These are phyloP conservation scores for Orchesella flavescens DNA, from an alignment of 2,888 invertebrate species.

Conservation along the genomic window DNA sequence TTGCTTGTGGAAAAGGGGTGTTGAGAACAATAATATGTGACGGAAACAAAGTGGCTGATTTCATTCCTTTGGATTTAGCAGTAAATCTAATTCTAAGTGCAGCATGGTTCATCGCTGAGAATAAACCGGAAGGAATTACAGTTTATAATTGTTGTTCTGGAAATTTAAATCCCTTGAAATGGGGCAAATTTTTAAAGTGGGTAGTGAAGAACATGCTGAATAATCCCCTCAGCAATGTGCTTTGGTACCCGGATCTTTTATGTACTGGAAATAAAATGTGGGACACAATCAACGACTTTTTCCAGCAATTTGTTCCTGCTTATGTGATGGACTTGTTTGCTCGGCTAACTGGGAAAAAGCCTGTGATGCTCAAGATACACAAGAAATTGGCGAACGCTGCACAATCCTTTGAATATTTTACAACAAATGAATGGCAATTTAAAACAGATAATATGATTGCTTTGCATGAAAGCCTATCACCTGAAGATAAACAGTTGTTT, in stretches of 20 bases:
- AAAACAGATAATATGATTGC: slow-evolving; percentile 80
- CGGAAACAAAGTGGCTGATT: slow-evolving; percentile 85
- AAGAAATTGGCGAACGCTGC: slow-evolving; percentile 86
- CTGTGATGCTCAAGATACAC: slow-evolving; percentile 87
- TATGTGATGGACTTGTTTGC: slow-evolving; percentile 86
- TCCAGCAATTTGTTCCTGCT: slow-evolving; percentile 93
- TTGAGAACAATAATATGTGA: slow-evolving; percentile 91
- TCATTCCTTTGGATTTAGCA: slow-evolving; percentile 78
- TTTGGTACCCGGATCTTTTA: slow-evolving; percentile 91
- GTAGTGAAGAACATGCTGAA: slow-evolving; percentile 88
- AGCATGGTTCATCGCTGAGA: slow-evolving; percentile 79
- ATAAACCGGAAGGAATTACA: slow-evolving; percentile 79
- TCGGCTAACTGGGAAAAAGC: slow-evolving; percentile 86
- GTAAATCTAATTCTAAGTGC: slow-evolving; percentile 76
- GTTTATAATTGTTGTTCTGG: slow-evolving; percentile 96
- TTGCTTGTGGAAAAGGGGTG: no score
- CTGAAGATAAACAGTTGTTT: slow-evolving; percentile 79
- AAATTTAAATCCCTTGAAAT: slow-evolving; percentile 85
- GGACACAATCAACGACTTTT: slow-evolving; percentile 83
- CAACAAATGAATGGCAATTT: no score
- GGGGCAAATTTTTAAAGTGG: slow-evolving; percentile 85
- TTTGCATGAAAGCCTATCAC: slow-evolving; percentile 79
- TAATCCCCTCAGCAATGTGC: slow-evolving; percentile 86
- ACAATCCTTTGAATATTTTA: slow-evolving; percentile 83
- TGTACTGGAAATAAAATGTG: slow-evolving; percentile 84